A percentile compares a stretch with the other conserved stretches of the same genome.
Evolutionary conservation across 2,888 invertebrate species (phyloP).

Genomic region (Acholoe squamosa): DNA sequence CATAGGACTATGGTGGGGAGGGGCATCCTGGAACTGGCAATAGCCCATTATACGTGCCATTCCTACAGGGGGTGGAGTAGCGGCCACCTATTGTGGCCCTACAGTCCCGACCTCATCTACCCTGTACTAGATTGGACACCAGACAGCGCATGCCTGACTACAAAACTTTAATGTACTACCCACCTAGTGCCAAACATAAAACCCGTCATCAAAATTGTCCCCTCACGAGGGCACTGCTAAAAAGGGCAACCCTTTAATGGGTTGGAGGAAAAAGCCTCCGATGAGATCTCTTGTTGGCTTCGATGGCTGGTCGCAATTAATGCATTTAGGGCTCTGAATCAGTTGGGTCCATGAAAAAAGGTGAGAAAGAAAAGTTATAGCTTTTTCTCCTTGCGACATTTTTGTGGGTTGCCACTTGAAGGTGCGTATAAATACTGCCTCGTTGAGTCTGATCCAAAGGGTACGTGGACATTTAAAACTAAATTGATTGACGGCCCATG

Average conservation of each 20-base stretch:
- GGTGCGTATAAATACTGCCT: too few relatives aligned
- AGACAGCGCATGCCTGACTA: not conserved
- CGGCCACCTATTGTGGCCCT: not conserved
- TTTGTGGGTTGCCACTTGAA: too few relatives aligned
- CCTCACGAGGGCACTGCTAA: too few relatives aligned
- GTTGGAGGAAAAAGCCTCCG: too few relatives aligned
- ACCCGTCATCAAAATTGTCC: too few relatives aligned
- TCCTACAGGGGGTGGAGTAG: not conserved
- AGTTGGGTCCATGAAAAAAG: not conserved
- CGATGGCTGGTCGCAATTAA: not conserved
- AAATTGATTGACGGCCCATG: too few relatives aligned
- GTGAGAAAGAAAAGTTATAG: too few relatives aligned
- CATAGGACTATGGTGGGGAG: not conserved
- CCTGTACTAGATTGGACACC: slow-evolving; percentile 11
- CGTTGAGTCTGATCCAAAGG: too few relatives aligned
- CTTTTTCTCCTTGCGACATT: too few relatives aligned
- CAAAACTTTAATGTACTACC: not conserved
- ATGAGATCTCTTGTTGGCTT: not conserved
- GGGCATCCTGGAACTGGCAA: not conserved
- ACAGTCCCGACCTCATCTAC: not conserved
- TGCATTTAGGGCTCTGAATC: not conserved
- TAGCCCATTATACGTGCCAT: not conserved
- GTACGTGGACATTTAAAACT: too few relatives aligned
- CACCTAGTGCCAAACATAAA: not conserved
- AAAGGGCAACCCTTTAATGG: too few relatives aligned